Base-by-base conservation (phyloP, 2,797 vertebrate genomes). In the Pterois miles region DNA sequence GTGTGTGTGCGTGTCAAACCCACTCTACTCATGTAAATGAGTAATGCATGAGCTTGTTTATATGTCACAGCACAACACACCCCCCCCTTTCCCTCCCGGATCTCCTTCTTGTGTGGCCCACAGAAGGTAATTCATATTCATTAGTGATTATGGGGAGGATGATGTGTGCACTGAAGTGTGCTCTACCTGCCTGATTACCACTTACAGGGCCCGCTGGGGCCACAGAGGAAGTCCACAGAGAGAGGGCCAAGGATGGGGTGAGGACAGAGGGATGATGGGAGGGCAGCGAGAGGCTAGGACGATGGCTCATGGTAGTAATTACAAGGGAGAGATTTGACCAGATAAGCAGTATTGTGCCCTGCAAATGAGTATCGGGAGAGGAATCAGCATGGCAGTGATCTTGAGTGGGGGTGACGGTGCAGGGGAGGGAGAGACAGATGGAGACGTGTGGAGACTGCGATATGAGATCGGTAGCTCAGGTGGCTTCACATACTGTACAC, bases 101-200 rank as follows among this genome's bases (percentile, higher is more conserved):
- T 83, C 85, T 68, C 74, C 87, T 80, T 71, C 86, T 83, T 88
- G 91, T 91, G 90, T 89, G 89, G 90, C 87, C 88, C 86, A 76
- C 85, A 89, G 92, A 91, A 88, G 92, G 94, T 86, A 87, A 95
- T 95, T 94, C 93, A 95, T 95, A 95, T 95, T 95, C 94, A 95
- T 96, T 94, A 95, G 92, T 74, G 92, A 91, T 93, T 90, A 89
- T 74, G 83, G 83, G 67, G 79, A 90, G 87, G 90, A 89, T 92
- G 92, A 93, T 92, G 91, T 91, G 93, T 75, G 92, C 93, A 87
- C 89, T 93, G 88, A 89, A 94, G 94, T 93, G 93, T 94, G 86
- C 89, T 91, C 91, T 93, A 95, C 94, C 94, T 95, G 93, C 86
- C 86, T 93, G 93, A 95, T 95, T 94, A 93, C 86, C 92, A 94